Evolutionary conservation across 2,113 vertebrate species (phyloP), one percentile per base, ranked within the genome.

Genomic region (Pachyramphus minor): DNA sequence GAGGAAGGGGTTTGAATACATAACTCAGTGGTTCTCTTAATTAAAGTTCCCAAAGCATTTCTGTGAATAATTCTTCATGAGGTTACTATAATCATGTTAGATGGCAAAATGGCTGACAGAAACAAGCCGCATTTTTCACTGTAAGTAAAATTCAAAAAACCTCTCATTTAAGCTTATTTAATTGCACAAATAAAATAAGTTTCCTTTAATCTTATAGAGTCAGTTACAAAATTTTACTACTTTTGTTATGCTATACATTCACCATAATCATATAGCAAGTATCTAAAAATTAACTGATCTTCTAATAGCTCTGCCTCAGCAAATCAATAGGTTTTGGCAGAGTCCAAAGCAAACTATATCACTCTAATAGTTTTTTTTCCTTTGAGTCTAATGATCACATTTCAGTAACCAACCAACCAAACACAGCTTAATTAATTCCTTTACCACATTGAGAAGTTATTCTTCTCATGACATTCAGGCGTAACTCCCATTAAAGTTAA

Each of bases 401-500:
- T 94, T 89, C 66, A 75, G 74, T 60, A 87, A 87, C 58, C 84
- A 97, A 79, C 0, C 11, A 94, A 82, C 81, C 92, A 91, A 89
- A 75, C 31, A 71, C 45, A 91, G 33, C 53, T 79, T 84, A 93
- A 35, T 97, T 94, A 95, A 94, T 79, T 84, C 62, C 58, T 87
- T 87, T 58, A 73, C 17, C 49, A 28, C n/a, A 74, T 12, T 76
- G 72, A 91, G 56, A 76, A 71, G 84, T 73, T 68, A 69, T 37
- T 87, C 58, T 84, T 67, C 53, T 86, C 63, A 84, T 84, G 69
- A 79, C 62, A 82, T 72, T 25, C 60, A 8, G 2, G 62, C 47
- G 31, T 20, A 75, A 80, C 56, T 91, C 24, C 66, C 44, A 52
- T 71, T 81, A 93, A 91, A 14, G 31, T 33, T 80, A 90, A 80